phyloP scores from a whole-genome alignment of 2,797 vertebrate species.

The Acridotheres tristis region DNA sequence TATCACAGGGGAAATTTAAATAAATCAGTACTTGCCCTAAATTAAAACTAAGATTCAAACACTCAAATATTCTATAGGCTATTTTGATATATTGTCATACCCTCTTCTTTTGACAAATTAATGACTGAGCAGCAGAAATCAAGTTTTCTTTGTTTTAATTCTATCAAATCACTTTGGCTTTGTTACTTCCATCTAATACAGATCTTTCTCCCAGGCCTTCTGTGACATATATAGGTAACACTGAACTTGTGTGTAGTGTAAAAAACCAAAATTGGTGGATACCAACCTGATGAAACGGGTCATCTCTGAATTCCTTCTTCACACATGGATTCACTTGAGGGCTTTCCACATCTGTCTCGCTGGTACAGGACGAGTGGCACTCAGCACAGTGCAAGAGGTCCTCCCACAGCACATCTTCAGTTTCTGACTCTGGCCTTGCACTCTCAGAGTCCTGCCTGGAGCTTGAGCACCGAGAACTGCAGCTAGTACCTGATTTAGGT shows the following conservation, averaged over 20 bases:
- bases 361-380: conserved; percentile 92
- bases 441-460: conserved; percentile 95
- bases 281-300: conserved; percentile 95
- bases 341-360: conserved; percentile 92
- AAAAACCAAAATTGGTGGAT: not conserved
- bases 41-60: not conserved
- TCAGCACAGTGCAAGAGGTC: conserved; percentile 96
- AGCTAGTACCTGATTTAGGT: conserved; percentile 93
- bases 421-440: conserved; percentile 93
- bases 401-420: conserved; percentile 96
- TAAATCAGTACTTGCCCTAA: not conserved
- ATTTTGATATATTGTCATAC: not conserved
- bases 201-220: not conserved
- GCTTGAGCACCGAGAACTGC: conserved; percentile 94
- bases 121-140: not conserved
- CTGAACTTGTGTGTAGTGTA: not conserved
- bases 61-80: not conserved
- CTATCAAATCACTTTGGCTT: not conserved
- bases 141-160: not conserved
- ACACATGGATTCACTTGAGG: conserved; percentile 83
- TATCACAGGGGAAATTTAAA: not conserved
- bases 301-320: conserved; percentile 96
- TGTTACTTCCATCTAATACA: not conserved
- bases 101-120: not conserved
- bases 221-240: not conserved